Evolutionary conservation across 1,140 invertebrate genomes (phyloP).

Genomic region (Trichoplusia ni): DNA sequence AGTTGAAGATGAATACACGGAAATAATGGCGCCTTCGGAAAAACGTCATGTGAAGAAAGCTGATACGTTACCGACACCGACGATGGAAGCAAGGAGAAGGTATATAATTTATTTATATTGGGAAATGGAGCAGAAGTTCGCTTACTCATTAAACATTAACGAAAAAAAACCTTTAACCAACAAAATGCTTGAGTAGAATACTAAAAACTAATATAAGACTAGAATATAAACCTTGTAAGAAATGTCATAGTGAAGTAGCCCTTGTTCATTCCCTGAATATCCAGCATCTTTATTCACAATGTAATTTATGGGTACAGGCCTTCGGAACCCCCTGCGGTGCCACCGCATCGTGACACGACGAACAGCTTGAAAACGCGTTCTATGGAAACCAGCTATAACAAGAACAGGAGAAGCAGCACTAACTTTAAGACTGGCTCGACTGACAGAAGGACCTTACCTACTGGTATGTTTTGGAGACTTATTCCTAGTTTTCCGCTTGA

Average conservation of each 20-base stretch:
- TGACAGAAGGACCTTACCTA: constrained; percentile 87
- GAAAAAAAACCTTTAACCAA: too few relatives aligned
- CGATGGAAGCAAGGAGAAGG: constrained; percentile 64
- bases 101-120: constrained; percentile 60
- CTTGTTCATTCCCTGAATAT: background rate
- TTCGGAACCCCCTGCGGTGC: constrained; percentile 85
- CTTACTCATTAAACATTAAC: too few relatives aligned
- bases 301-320: constrained; percentile 56
- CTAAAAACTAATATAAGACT: too few relatives aligned
- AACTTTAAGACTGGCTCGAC: constrained; percentile 82
- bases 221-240: too few relatives aligned
- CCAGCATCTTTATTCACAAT: background rate
- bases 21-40: constrained; percentile 83
- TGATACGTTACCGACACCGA: constrained; percentile 80
- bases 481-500: background rate
- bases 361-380: constrained; percentile 90
- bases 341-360: constrained; percentile 86
- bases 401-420: constrained; percentile 84
- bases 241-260: too few relatives aligned
- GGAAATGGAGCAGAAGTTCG: too few relatives aligned
- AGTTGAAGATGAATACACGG: constrained; percentile 88
- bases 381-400: constrained; percentile 88
- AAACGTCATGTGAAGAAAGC: constrained; percentile 77
- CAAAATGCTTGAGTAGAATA: too few relatives aligned
- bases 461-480: constrained; percentile 73